phyloP scores from a whole-genome alignment of 2,888 invertebrate genomes.

The Oscheius sp. region DNA sequence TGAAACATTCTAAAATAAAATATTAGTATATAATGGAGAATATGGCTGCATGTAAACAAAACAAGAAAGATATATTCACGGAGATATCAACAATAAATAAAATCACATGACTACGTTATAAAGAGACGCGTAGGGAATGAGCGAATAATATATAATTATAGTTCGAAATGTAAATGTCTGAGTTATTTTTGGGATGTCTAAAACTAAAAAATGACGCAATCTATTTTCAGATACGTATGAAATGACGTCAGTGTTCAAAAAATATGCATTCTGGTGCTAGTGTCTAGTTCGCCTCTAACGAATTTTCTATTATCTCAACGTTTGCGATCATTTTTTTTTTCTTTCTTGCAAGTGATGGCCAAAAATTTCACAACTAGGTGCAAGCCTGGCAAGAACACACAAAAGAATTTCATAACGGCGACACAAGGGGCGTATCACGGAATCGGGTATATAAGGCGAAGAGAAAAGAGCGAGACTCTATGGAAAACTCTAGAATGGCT shows the following conservation, averaged over 20 bases:
- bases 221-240: background rate
- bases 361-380: background rate
- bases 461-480: background rate
- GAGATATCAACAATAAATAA: background rate
- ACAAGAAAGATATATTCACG: background rate
- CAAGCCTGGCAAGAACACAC: background rate
- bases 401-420: background rate
- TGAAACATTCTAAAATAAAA: constrained; percentile 17
- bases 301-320: background rate
- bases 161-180: too few relatives aligned
- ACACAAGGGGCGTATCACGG: background rate
- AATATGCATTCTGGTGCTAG: background rate
- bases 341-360: background rate
- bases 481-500: background rate
- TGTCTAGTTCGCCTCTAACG: too few relatives aligned
- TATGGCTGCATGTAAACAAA: background rate
- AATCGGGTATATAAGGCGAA: background rate
- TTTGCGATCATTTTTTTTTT: background rate
- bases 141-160: too few relatives aligned
- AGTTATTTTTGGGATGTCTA: too few relatives aligned
- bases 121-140: too few relatives aligned
- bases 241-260: background rate
- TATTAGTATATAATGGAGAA: background rate
- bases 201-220: background rate
- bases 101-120: too few relatives aligned